A percentile compares a stretch with the other conserved stretches of the same genome.
These are phyloP conservation scores for Drosophila ustulata DNA, from an alignment of 2,888 invertebrate species.

Conservation along the genomic window DNA sequence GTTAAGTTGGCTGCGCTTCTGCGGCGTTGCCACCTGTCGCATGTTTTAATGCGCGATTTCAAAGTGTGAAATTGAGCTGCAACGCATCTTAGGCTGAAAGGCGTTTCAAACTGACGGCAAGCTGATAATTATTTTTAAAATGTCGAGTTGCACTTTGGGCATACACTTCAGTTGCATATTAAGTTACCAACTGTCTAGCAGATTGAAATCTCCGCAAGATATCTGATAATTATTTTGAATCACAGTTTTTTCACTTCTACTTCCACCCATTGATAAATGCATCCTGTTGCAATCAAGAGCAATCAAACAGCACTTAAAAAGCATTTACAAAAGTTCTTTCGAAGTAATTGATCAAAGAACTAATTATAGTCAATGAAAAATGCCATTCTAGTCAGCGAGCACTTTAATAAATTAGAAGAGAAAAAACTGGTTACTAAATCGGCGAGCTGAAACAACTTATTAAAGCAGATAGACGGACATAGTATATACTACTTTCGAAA, in stretches of 20 bases:
- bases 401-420: conserved; percentile 47
- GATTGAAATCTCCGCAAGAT: conserved; percentile 14
- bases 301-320: conserved; percentile 54
- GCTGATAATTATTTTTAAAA: background rate
- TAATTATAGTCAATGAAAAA: conserved; percentile 46
- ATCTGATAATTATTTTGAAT: conserved; percentile 55
- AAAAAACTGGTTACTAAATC: conserved; percentile 50
- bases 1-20: conserved; percentile 2
- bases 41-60: background rate
- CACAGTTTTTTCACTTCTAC: conserved; percentile 47
- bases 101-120: background rate
- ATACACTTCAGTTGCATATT: background rate
- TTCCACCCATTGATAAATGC: conserved; percentile 43
- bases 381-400: conserved; percentile 47
- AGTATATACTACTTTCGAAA: conserved; percentile 60
- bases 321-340: conserved; percentile 28
- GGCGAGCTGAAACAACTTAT: conserved; percentile 34
- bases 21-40: conserved; percentile 4
- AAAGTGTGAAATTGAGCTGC: conserved; percentile 1
- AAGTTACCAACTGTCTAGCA: conserved; percentile 5
- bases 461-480: conserved; percentile 33
- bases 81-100: background rate
- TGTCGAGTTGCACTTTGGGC: background rate
- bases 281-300: conserved; percentile 57
- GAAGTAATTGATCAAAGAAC: conserved; percentile 45